Evolutionary conservation across 2,888 invertebrate genomes (phyloP).

Genomic region (Napeogenes inachia): DNA sequence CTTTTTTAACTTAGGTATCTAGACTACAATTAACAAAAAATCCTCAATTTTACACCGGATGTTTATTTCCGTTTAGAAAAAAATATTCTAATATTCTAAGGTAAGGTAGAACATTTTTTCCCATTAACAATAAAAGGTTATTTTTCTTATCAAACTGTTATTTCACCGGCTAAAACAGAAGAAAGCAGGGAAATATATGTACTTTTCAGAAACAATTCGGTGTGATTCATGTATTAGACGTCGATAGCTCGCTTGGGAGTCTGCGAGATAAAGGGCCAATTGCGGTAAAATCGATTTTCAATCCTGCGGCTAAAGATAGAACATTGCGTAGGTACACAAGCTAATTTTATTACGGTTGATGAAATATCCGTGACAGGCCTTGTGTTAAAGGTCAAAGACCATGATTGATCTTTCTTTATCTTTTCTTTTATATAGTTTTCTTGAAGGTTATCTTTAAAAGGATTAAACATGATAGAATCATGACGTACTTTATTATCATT

Average conservation of each 20-base stretch:
- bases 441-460: neutral
- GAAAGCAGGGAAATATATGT: neutral
- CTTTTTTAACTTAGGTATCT: too few relatives aligned
- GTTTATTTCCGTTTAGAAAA: too few relatives aligned
- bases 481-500: too few relatives aligned
- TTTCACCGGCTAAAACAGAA: neutral
- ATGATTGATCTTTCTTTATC: neutral
- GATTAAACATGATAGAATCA: too few relatives aligned
- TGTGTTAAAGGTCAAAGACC: neutral
- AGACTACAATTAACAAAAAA: too few relatives aligned
- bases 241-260: constrained; percentile 30
- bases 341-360: constrained; percentile 1
- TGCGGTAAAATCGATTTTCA: constrained; percentile 10
- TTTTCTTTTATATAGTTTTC: neutral
- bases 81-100: too few relatives aligned
- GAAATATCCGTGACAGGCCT: constrained; percentile 3
- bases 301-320: constrained; percentile 3
- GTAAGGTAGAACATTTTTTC: too few relatives aligned
- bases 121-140: too few relatives aligned
- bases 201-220: constrained; percentile 24
- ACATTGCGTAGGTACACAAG: constrained; percentile 3
- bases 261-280: constrained; percentile 13
- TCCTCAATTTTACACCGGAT: too few relatives aligned
- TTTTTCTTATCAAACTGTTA: neutral
- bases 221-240: constrained; percentile 30